A percentile compares a stretch with the other conserved stretches of the same genome.
Evolutionary conservation across 2,797 vertebrate species (phyloP).

Genomic region (Crenuchus spilurus): DNA sequence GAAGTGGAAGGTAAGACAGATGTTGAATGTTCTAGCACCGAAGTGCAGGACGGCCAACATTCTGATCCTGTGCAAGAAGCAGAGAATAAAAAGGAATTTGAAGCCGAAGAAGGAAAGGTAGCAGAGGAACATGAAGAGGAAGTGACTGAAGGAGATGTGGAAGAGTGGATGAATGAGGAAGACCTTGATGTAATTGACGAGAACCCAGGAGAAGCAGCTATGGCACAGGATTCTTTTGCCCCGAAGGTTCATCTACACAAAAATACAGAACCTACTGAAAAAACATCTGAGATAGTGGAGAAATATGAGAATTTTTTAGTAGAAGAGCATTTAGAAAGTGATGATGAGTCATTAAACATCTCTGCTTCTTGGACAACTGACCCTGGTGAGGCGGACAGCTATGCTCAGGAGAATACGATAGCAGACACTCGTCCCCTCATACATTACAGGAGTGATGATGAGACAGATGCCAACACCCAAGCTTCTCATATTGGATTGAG

Average conservation of each 20-base stretch:
- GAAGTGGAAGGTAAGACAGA: slow-evolving; percentile 9
- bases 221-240: background rate
- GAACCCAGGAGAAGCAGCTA: background rate
- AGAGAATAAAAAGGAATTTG: slow-evolving; percentile 45
- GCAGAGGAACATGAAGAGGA: slow-evolving; percentile 27
- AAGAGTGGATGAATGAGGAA: slow-evolving; percentile 1
- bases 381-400: slow-evolving; percentile 73
- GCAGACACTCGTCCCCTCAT: slow-evolving; percentile 80
- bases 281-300: background rate
- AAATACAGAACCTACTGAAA: slow-evolving; percentile 18
- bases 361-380: slow-evolving; percentile 76
- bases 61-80: background rate
- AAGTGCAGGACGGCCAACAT: background rate
- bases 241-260: background rate
- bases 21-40: background rate
- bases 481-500: slow-evolving; percentile 65
- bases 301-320: background rate
- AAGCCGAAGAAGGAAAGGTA: slow-evolving; percentile 53
- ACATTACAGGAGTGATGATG: slow-evolving; percentile 78
- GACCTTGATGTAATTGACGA: slow-evolving; percentile 5
- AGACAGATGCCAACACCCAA: slow-evolving; percentile 69
- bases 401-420: slow-evolving; percentile 79
- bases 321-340: slow-evolving; percentile 36
- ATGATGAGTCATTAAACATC: slow-evolving; percentile 73
- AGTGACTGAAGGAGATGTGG: slow-evolving; percentile 1